Conservation (phyloP, 2,888 invertebrate genomes). For the Conus canariensis region DNA sequence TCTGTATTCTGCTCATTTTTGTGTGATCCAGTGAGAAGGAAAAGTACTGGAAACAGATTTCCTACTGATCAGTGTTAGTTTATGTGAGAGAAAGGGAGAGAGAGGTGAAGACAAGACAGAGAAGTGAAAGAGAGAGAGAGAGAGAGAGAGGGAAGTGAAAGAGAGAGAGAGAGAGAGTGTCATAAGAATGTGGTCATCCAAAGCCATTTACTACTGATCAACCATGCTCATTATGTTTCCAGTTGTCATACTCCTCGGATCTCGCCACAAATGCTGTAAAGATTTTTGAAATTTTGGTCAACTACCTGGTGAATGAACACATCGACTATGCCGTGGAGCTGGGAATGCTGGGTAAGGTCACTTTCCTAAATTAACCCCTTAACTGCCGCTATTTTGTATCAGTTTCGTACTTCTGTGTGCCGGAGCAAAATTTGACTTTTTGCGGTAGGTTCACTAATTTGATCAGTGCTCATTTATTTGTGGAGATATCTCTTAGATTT, state of each 20-base stretch:
- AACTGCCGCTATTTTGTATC: no score
- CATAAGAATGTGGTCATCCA: not conserved
- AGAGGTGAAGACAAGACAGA: no score
- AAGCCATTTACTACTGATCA: no score
- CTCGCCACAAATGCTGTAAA: constrained; percentile 87
- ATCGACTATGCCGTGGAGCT: constrained; percentile 97
- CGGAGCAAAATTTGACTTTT: no score
- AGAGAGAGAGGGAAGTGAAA: not conserved
- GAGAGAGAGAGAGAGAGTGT: not conserved
- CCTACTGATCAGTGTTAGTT: no score
- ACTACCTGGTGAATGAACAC: constrained; percentile 92
- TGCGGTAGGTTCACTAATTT: no score
- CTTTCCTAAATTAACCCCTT: not conserved
- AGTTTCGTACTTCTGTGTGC: no score
- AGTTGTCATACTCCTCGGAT: constrained; percentile 90
- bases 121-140: not conserved
- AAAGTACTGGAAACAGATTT: no score
- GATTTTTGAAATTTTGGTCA: constrained; percentile 90
- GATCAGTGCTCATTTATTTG: no score
- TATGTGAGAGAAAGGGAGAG: not conserved
- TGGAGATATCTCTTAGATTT: no score
- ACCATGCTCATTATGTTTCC: constrained; percentile 36
- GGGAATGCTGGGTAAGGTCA: constrained; percentile 84
- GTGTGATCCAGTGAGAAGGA: no score
- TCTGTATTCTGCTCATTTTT: no score